Evolutionary conservation across 2,888 invertebrate genomes (phyloP).

Genomic region (Drosophila recens): DNA sequence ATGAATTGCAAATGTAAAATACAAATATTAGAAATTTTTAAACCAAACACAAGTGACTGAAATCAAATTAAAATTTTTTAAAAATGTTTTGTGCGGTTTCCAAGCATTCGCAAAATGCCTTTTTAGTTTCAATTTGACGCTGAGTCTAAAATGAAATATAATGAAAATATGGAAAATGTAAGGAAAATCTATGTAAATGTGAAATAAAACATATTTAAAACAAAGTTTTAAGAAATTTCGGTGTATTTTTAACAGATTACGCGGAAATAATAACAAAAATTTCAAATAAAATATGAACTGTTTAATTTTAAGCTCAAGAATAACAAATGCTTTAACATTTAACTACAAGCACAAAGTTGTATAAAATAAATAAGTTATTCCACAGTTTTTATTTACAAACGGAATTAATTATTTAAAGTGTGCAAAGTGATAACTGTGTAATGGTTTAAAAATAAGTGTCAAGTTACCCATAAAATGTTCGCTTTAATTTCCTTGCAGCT

Average conservation of each 20-base stretch:
- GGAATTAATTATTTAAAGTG: background rate
- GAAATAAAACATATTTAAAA: background rate
- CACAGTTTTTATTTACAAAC: too few relatives aligned
- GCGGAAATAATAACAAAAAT: background rate
- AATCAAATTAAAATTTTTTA: background rate
- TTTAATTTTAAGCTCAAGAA: too few relatives aligned
- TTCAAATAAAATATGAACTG: background rate
- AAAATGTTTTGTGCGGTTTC: background rate
- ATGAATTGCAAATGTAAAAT: constrained; percentile 11
- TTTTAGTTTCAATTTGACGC: background rate
- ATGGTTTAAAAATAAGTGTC: background rate
- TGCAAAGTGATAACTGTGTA: background rate
- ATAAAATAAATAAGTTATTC: too few relatives aligned
- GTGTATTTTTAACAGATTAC: background rate
- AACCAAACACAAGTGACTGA: constrained; percentile 5
- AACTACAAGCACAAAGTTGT: background rate
- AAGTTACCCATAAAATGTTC: constrained; percentile 1
- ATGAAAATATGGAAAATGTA: background rate
- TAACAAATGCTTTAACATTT: background rate
- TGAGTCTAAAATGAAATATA: background rate
- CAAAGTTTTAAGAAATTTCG: background rate
- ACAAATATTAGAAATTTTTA: constrained; percentile 8
- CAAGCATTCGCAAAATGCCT: background rate
- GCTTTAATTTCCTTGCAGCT: constrained; percentile 17
- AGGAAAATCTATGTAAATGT: background rate